These are phyloP conservation scores for Beaufortia kweichowensis DNA, from an alignment of 2,113 vertebrate species.

Conservation along the genomic window DNA sequence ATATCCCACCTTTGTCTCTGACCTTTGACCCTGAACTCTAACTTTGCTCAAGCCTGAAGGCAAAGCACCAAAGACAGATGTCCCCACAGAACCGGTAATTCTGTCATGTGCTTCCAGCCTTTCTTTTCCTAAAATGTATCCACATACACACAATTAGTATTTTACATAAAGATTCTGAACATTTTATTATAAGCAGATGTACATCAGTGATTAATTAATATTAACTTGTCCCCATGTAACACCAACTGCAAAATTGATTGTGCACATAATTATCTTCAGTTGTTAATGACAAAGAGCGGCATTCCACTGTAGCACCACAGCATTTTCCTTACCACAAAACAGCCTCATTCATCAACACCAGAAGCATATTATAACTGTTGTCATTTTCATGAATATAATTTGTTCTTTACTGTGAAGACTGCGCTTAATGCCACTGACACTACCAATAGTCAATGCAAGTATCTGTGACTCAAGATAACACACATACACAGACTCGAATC, in stretches of 20 bases:
- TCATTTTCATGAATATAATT: not conserved
- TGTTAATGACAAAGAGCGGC: not conserved
- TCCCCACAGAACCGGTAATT: not conserved
- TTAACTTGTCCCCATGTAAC: not conserved
- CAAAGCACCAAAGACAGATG: constrained; percentile 13
- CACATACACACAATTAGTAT: not conserved
- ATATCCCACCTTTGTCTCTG: constrained; percentile 9
- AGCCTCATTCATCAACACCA: not conserved
- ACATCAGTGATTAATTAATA: constrained; percentile 9
- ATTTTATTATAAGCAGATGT: constrained; percentile 20
- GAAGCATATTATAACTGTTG: constrained; percentile 8
- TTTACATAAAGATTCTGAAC: too few relatives aligned
- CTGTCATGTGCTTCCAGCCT: not conserved
- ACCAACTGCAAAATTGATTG: constrained; percentile 14
- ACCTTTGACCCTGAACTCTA: constrained; percentile 17
- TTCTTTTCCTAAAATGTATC: constrained; percentile 5
- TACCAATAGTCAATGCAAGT: too few relatives aligned
- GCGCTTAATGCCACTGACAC: too few relatives aligned
- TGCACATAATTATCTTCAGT: not conserved
- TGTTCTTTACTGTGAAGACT: not conserved
- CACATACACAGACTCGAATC: not conserved
- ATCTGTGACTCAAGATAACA: not conserved
- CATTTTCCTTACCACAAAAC: constrained; percentile 1
- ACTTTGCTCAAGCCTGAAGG: constrained; percentile 26
- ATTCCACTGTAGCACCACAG: not conserved